Base-by-base conservation (phyloP, 2,888 invertebrate genomes). In the Augiades crinisus region DNA sequence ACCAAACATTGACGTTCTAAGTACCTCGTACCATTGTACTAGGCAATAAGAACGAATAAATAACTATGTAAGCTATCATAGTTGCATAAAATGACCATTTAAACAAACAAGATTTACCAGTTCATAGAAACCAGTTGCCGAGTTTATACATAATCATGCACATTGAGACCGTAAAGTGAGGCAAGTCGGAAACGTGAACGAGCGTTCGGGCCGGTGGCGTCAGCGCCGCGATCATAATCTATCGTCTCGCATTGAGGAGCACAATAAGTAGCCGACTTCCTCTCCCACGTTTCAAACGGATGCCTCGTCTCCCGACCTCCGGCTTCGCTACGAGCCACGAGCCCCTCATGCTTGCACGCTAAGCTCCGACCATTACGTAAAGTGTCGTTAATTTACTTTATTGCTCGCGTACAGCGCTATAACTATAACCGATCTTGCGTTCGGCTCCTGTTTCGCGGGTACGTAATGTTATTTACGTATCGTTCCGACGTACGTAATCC, bases 231-330 rank as follows among this genome's bases (percentile, higher is more conserved):
- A 75, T 75, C 68, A 56, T 68, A 71, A 75, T 75, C 75, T 69
- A 66, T 70, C 82, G 88, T 86, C 86, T 85, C 87, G 87, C 83
- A 81, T 83, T 86, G 81, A 81, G 73, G 85, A 87, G 81, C 85
- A 87, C 87, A 83, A 83, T 87, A 84, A 86, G 85, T 86, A 82
- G 75, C 71, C 72, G 75, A 78, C 85, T 81, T 88, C 87, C 88
- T 88, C 87, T 88, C 88, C 80, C 87, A 87, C 88, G 87, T 79
- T 81, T 76, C 72, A 77, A 70, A 67, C 86, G 86, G 85, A 84
- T 82, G 84, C 78, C 70, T 64, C 76, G 73, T 77, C 78, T 79
- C 63, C 69, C 83, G 83, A 79, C 81, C 85, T 81, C 83, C 80
- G 80, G 70, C 50, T 44, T 22, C 19, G 43, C 36, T 43, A 36